Conservation (phyloP, 2,888 invertebrate genomes). For the Napeogenes inachia region DNA sequence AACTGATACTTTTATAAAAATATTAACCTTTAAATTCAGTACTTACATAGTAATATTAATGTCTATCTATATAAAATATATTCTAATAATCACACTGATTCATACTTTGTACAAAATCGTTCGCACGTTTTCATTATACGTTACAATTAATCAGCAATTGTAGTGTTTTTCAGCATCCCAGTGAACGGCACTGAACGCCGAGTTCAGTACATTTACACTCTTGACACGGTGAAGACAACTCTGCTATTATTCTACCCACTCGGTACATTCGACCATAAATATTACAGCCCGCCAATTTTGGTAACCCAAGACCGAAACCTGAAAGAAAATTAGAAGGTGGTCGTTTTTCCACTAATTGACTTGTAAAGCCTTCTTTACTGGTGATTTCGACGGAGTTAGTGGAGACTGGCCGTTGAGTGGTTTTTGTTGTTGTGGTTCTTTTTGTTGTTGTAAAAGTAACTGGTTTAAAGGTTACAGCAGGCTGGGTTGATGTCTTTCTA, state of each 20-base stretch:
- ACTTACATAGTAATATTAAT: neutral
- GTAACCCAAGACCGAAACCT: constrained; percentile 71
- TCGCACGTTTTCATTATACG: neutral
- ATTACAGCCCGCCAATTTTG: constrained; percentile 91
- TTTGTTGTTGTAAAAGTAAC: constrained; percentile 28
- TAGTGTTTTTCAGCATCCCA: constrained; percentile 68
- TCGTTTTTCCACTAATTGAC: constrained; percentile 37
- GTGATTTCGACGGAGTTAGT: constrained; percentile 34
- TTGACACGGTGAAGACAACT: constrained; percentile 87
- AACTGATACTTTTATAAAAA: constrained; percentile 13
- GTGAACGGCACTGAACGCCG: constrained; percentile 88
- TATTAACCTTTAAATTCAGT: neutral
- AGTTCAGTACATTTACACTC: constrained; percentile 92
- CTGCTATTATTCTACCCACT: constrained; percentile 88
- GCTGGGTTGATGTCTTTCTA: constrained; percentile 46
- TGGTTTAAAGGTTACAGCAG: constrained; percentile 35
- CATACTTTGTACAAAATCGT: constrained; percentile 1
- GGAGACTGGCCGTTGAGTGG: constrained; percentile 34
- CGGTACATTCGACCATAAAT: constrained; percentile 93
- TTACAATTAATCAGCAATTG: constrained; percentile 20
- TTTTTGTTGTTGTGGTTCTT: constrained; percentile 26
- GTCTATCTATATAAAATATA: constrained; percentile 16
- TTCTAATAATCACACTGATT: constrained; percentile 29
- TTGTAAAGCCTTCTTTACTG: constrained; percentile 34
- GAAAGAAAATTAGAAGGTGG: constrained; percentile 37